These are phyloP conservation scores for Neomonachus schauinslandi DNA, from an alignment of 2,113 vertebrate genomes.

Conservation along the genomic window DNA sequence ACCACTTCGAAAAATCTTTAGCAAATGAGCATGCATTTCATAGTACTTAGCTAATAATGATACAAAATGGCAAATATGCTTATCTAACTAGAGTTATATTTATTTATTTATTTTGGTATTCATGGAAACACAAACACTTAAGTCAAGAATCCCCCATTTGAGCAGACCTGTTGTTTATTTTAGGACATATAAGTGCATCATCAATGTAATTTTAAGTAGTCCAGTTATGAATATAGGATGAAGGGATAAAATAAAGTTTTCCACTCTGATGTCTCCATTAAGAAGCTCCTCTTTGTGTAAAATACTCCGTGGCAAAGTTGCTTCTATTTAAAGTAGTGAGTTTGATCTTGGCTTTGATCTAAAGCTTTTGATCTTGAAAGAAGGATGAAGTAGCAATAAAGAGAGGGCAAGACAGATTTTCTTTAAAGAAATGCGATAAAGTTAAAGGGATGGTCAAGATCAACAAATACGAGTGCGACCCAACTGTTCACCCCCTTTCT, in stretches of 20 bases:
- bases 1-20: conserved; percentile 47
- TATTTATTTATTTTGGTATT: conserved; percentile 1
- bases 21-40: neutral
- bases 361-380: conserved; percentile 89
- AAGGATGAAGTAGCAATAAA: conserved; percentile 85
- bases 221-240: conserved; percentile 69
- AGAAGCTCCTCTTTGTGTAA: conserved; percentile 77
- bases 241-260: conserved; percentile 80
- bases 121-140: conserved; percentile 47
- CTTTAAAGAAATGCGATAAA: conserved; percentile 78
- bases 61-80: neutral
- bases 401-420: conserved; percentile 69
- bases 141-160: conserved; percentile 16
- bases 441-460: conserved; percentile 77
- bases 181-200: conserved; percentile 59
- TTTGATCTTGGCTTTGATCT: conserved; percentile 90
- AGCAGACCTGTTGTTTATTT: conserved; percentile 70
- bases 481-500: neutral
- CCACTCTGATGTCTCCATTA: conserved; percentile 79
- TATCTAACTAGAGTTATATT: neutral
- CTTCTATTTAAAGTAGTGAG: conserved; percentile 86
- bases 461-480: conserved; percentile 36
- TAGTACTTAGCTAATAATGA: neutral
- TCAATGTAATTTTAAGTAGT: conserved; percentile 64
- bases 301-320: conserved; percentile 81